Evolutionary conservation across 2,797 vertebrate genomes (phyloP).

Genomic region (Parambassis ranga): DNA sequence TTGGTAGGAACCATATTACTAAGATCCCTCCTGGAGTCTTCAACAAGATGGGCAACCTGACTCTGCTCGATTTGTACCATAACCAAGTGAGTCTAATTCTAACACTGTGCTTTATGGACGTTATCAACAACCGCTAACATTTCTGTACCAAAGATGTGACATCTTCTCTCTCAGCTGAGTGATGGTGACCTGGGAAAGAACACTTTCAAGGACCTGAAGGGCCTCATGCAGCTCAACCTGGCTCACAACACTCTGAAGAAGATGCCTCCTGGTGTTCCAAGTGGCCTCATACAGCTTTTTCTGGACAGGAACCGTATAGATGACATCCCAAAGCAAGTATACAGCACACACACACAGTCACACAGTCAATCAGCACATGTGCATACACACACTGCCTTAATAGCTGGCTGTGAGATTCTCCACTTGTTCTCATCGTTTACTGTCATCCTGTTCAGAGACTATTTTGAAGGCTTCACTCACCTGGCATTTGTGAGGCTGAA

Average conservation of each 20-base stretch:
- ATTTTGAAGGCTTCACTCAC: slow-evolving; percentile 88
- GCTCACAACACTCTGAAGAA: slow-evolving; percentile 91
- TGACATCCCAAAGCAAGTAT: slow-evolving; percentile 83
- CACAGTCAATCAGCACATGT: neutral
- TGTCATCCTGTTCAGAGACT: slow-evolving; percentile 68
- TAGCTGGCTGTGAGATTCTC: neutral
- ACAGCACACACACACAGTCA: neutral
- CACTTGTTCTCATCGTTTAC: neutral
- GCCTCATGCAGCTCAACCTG: slow-evolving; percentile 94
- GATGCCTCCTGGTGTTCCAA: slow-evolving; percentile 90
- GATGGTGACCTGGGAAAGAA: slow-evolving; percentile 88
- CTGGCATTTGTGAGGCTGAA: slow-evolving; percentile 93
- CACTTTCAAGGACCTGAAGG: slow-evolving; percentile 91
- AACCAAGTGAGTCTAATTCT: slow-evolving; percentile 81
- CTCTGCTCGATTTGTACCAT: slow-evolving; percentile 91
- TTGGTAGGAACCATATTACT: slow-evolving; percentile 91
- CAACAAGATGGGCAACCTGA: slow-evolving; percentile 88
- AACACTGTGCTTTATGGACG: neutral
- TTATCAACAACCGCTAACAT: neutral
- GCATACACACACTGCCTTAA: neutral
- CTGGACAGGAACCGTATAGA: slow-evolving; percentile 93
- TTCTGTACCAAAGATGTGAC: neutral
- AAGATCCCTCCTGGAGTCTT: slow-evolving; percentile 89
- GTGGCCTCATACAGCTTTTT: slow-evolving; percentile 89
- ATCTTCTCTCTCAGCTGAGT: slow-evolving; percentile 61